Conservation (phyloP, 2,888 invertebrate species). For the Gisinianus flammeolus region DNA sequence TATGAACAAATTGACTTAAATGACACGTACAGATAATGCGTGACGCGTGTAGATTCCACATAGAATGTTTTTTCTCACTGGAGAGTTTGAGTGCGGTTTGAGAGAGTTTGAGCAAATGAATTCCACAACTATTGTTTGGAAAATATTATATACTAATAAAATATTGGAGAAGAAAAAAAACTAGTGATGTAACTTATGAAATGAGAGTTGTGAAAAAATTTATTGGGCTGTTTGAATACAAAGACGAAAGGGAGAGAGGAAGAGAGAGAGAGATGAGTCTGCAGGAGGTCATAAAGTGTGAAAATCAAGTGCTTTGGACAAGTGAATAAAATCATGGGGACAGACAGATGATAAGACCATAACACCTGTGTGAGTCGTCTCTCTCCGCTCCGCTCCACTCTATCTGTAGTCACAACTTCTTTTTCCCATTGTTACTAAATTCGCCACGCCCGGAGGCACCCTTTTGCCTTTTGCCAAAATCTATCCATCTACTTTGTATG, state of each 20-base stretch:
- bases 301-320: slow-evolving; percentile 30
- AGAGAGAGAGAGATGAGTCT: neutral
- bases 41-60: neutral
- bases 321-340: neutral
- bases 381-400: neutral
- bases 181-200: no score
- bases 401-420: slow-evolving; percentile 3
- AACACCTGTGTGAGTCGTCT: neutral
- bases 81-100: neutral
- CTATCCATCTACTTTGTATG: neutral
- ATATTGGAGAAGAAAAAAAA: neutral
- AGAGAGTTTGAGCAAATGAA: no score
- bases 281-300: slow-evolving; percentile 35
- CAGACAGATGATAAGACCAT: neutral
- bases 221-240: neutral
- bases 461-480: slow-evolving; percentile 14
- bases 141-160: neutral
- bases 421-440: slow-evolving; percentile 20
- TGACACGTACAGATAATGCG: neutral
- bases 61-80: neutral
- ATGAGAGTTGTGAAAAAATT: neutral
- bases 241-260: neutral
- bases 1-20: no score
- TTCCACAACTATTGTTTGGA: neutral
- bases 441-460: slow-evolving; percentile 14